Evolutionary conservation across 1,140 invertebrate genomes (phyloP).

Genomic region (Neocloeon triangulifer): DNA sequence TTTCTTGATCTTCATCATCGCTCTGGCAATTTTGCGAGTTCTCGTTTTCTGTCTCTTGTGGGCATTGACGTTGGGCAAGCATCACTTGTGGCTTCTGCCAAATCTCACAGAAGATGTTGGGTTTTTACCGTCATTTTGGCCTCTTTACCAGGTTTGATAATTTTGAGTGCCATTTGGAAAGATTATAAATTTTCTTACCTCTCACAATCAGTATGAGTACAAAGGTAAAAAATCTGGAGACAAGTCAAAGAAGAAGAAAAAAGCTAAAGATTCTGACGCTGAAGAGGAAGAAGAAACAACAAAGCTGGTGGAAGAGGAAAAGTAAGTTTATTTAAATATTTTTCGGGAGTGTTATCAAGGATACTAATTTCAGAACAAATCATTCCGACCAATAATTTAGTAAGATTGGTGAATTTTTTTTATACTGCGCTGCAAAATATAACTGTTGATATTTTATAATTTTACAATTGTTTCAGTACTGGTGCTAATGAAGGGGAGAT

Average conservation of each 20-base stretch:
- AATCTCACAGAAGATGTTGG: slow-evolving; percentile 98
- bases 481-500: slow-evolving; percentile 6
- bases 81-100: slow-evolving; percentile 92
- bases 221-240: slow-evolving; percentile 28
- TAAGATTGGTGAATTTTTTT: not conserved
- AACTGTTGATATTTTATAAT: not conserved
- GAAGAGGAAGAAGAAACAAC: slow-evolving; percentile 12
- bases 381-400: not conserved
- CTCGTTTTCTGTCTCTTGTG: slow-evolving; percentile 85
- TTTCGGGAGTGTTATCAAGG: no score
- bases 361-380: not conserved
- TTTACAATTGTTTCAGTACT: not conserved
- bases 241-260: slow-evolving; percentile 42
- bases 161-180: not conserved
- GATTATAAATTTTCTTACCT: slow-evolving; percentile 1
- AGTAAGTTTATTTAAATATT: slow-evolving; percentile 7
- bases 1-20: slow-evolving; percentile 83
- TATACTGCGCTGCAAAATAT: not conserved
- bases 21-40: slow-evolving; percentile 64
- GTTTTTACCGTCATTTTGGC: slow-evolving; percentile 96
- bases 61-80: slow-evolving; percentile 65
- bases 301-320: slow-evolving; percentile 11
- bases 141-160: slow-evolving; percentile 63
- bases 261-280: slow-evolving; percentile 30
- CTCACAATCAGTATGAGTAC: slow-evolving; percentile 43